Evolutionary conservation across 1,140 invertebrate species (phyloP), one percentile per base, ranked within the genome.

Genomic region (Diorhabda carinulata): DNA sequence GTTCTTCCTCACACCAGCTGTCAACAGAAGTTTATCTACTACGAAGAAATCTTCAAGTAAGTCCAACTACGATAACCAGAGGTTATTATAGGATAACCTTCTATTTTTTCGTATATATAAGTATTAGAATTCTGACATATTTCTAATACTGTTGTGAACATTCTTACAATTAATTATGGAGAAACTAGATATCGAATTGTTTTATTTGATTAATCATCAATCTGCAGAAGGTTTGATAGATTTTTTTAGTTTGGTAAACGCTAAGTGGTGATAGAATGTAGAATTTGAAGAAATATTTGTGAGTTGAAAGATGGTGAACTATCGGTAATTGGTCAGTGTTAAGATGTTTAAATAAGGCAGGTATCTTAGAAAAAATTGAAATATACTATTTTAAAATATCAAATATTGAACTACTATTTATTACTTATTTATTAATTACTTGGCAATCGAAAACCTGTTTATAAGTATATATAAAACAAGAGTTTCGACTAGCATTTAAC

Each of bases 21-120:
- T n/a, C 43, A 59, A 45, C 57, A 67, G 65, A 67, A 60, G 44
- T 47, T 42, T 67, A 60, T 67, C 65, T 6, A 67, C 65, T n/a
- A 59, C 43, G 45, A 41, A 67, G 43, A 59, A 67, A 60, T 57
- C 43, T 10, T 56, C 65, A 9, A 56, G 65, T 67, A 59, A 67
- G 65, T 60, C 6, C 43, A 7, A 64, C 45, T 47, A 41, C 57
- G 65, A 67, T 67, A 67, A 60, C 44, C 43, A 60, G 47, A 52
- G 57, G 65, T 59, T 45, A 59, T 7, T 57, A 43, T 57, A 9
- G 57, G 65, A 67, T 67, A 67, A 67, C 65, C 47, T 65, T 3
- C 9, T 40, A 25, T 4, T 58, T 67, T 60, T 42, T 25, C 8
- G 45, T 67, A 67, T 67, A 67, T 25, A 25, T 25, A 25, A 25